A percentile compares a stretch with the other conserved stretches of the same genome.
Evolutionary conservation across 2,797 vertebrate species (phyloP).

Genomic region (Prunella strophiata): DNA sequence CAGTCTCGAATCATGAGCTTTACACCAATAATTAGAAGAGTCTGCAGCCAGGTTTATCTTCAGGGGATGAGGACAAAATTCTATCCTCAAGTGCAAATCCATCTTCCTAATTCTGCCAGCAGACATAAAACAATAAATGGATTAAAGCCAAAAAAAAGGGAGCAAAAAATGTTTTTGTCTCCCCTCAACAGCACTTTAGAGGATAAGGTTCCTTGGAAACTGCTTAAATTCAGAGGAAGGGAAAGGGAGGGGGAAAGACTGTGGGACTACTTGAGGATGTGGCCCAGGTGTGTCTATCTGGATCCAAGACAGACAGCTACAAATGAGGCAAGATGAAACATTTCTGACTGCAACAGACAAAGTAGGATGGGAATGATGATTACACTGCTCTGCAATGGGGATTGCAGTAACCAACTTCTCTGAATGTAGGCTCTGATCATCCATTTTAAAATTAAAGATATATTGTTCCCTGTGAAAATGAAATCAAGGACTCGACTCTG

Average conservation of each 20-base stretch:
- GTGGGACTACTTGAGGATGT: not conserved
- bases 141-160: not conserved
- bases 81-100: not conserved
- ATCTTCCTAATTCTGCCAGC: not conserved
- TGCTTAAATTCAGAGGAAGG: not conserved
- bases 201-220: not conserved
- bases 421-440: constrained; percentile 15
- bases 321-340: constrained; percentile 27
- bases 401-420: not conserved
- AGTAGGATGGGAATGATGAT: constrained; percentile 4
- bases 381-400: not conserved
- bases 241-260: not conserved
- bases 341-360: not conserved
- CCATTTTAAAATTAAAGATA: constrained; percentile 57
- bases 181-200: not conserved
- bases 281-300: not conserved
- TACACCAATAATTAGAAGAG: not conserved
- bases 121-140: not conserved
- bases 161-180: not conserved
- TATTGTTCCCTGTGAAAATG: constrained; percentile 47
- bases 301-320: not conserved
- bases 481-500: constrained; percentile 37
- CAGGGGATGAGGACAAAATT: not conserved
- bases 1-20: constrained; percentile 4
- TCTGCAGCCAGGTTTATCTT: not conserved